Evolutionary conservation across 2,797 vertebrate genomes (phyloP).

Genomic region (Pachyuromys duprasi): DNA sequence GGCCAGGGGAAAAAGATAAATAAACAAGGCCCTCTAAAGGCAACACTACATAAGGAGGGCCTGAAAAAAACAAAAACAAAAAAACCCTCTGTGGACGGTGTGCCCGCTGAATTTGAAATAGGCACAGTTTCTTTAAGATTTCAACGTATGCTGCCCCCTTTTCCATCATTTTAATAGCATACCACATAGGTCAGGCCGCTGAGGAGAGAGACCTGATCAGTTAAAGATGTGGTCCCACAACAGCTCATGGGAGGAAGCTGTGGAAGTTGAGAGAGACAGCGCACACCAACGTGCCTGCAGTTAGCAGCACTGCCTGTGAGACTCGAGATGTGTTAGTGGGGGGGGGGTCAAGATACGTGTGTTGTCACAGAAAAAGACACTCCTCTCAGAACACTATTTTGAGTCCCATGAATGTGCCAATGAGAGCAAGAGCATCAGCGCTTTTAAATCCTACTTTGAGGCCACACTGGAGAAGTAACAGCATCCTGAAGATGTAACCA

Average conservation of each 20-base stretch:
- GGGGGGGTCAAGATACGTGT: not conserved
- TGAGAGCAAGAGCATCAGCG: slow-evolving; percentile 69
- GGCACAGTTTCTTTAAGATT: slow-evolving; percentile 70
- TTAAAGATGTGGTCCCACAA: slow-evolving; percentile 83
- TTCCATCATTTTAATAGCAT: slow-evolving; percentile 72
- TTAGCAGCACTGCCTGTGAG: not conserved
- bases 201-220: slow-evolving; percentile 79
- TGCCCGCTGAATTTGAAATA: slow-evolving; percentile 73
- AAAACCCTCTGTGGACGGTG: slow-evolving; percentile 50
- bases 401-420: slow-evolving; percentile 71
- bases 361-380: slow-evolving; percentile 63
- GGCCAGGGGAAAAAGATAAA: slow-evolving; percentile 75
- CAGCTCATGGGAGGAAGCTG: slow-evolving; percentile 69
- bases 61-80: slow-evolving; percentile 47
- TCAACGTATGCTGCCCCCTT: slow-evolving; percentile 39
- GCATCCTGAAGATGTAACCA: slow-evolving; percentile 74
- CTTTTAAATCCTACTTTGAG: slow-evolving; percentile 62
- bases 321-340: not conserved
- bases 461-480: slow-evolving; percentile 45
- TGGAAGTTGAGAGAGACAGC: slow-evolving; percentile 32
- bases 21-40: slow-evolving; percentile 82
- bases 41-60: slow-evolving; percentile 68
- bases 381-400: slow-evolving; percentile 81
- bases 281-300: not conserved
- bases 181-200: slow-evolving; percentile 68